phyloP scores from a whole-genome alignment of 64 coral and sea anemone species.

The Catalaphyllia jardinei region DNA sequence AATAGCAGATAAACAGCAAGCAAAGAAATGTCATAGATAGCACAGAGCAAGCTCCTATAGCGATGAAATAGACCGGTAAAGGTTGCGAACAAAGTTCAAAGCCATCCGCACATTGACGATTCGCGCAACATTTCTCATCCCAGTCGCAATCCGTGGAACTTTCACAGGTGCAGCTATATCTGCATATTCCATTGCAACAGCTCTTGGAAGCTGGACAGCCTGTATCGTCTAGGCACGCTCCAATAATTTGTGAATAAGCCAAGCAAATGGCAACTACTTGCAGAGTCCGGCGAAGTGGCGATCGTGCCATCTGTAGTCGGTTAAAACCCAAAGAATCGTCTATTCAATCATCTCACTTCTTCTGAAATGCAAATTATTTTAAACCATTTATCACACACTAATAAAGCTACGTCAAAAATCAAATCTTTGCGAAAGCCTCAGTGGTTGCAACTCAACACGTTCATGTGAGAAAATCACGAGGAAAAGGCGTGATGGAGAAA shows the following conservation, averaged over 20 bases:
- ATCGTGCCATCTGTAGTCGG: not conserved
- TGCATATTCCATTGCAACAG: slow-evolving; percentile 33
- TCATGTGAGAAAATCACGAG: not conserved
- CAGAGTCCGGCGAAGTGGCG: not conserved
- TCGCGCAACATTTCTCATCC: slow-evolving; percentile 41
- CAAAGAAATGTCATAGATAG: slow-evolving; percentile 11
- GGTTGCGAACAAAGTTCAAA: slow-evolving; percentile 3
- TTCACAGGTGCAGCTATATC: slow-evolving; percentile 19
- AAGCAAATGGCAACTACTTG: not conserved
- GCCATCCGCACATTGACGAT: not conserved
- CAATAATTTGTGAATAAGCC: not conserved
- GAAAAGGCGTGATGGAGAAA: not conserved
- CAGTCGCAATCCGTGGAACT: slow-evolving; percentile 39
- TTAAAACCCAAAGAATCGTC: not conserved
- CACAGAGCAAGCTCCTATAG: not conserved
- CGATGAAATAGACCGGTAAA: not conserved
- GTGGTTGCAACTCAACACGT: not conserved
- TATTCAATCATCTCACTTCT: not conserved
- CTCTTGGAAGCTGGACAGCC: slow-evolving; percentile 1
- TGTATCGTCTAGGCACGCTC: slow-evolving; percentile 2
- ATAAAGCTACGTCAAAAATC: not conserved
- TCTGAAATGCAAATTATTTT: slow-evolving; percentile 3
- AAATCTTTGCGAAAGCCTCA: not conserved
- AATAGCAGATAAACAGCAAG: slow-evolving; percentile 2
- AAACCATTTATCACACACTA: not conserved